A percentile compares a stretch with the other conserved stretches of the same genome.
Evolutionary conservation across 2,888 invertebrate genomes (phyloP).

Genomic region (Hermodice carunculata): DNA sequence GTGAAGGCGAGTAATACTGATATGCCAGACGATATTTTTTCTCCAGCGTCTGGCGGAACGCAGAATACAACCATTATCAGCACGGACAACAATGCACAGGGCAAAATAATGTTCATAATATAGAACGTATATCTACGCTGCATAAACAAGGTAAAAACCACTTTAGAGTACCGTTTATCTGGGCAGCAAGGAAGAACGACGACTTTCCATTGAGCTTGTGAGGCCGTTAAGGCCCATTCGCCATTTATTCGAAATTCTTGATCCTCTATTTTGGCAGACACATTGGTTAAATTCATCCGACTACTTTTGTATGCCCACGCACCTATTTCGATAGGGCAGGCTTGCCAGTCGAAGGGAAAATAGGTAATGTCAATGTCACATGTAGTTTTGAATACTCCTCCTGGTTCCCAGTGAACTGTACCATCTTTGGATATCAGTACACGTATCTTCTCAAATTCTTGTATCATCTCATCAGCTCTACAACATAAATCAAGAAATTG

Average conservation of each 20-base stretch:
- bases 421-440: slow-evolving; percentile 30
- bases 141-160: slow-evolving; percentile 34
- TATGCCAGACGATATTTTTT: slow-evolving; percentile 39
- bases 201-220: slow-evolving; percentile 31
- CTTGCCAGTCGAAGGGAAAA: slow-evolving; percentile 37
- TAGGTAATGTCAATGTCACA: slow-evolving; percentile 42
- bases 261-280: slow-evolving; percentile 24
- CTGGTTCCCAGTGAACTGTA: slow-evolving; percentile 40
- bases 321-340: slow-evolving; percentile 38
- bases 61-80: slow-evolving; percentile 38
- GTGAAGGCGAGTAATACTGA: slow-evolving; percentile 44
- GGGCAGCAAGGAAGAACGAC: slow-evolving; percentile 35
- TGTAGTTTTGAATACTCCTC: slow-evolving; percentile 39
- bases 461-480: slow-evolving; percentile 41
- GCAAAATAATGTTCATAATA: slow-evolving; percentile 41
- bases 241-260: slow-evolving; percentile 38
- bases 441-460: slow-evolving; percentile 40
- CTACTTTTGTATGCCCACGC: slow-evolving; percentile 41
- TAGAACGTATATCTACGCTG: slow-evolving; percentile 35
- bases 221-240: slow-evolving; percentile 35
- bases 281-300: slow-evolving; percentile 39
- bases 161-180: slow-evolving; percentile 40
- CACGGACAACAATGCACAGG: slow-evolving; percentile 33
- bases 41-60: slow-evolving; percentile 31
- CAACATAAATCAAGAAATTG: too few relatives aligned